phyloP scores from a whole-genome alignment of 2,888 invertebrate species.

The Cryptophagus acutangulus region DNA sequence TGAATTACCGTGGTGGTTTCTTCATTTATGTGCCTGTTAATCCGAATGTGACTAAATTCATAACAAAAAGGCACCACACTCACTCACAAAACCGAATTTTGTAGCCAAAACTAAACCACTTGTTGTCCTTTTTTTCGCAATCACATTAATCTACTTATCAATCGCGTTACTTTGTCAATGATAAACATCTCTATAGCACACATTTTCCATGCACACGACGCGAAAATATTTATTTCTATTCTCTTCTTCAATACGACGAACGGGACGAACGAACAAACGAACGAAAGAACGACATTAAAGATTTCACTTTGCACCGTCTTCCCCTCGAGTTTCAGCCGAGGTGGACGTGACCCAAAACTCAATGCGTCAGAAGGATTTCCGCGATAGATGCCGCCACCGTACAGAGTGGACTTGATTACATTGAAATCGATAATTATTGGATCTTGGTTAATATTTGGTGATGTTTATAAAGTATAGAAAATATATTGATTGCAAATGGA shows the following conservation, averaged over 20 bases:
- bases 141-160: too few species aligned
- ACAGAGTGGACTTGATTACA: too few species aligned
- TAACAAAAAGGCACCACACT: slow-evolving; percentile 15
- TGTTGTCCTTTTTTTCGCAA: slow-evolving; percentile 29
- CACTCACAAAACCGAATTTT: too few species aligned
- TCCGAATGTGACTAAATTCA: too few species aligned
- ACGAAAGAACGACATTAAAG: slow-evolving; percentile 38
- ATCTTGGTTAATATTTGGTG: too few species aligned
- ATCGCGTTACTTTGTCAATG: too few species aligned
- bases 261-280: slow-evolving; percentile 32
- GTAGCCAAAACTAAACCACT: too few species aligned
- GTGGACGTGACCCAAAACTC: slow-evolving; percentile 45
- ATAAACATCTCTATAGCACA: too few species aligned
- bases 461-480: too few species aligned
- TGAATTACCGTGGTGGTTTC: slow-evolving; percentile 42
- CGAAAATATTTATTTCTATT: slow-evolving; percentile 13
- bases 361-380: slow-evolving; percentile 28
- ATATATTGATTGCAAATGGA: too few species aligned
- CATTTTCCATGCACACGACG: slow-evolving; percentile 4
- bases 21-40: slow-evolving; percentile 35
- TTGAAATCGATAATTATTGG: too few species aligned
- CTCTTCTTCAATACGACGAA: slow-evolving; percentile 16
- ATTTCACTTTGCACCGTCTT: slow-evolving; percentile 48
- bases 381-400: slow-evolving; percentile 44
- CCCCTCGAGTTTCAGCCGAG: slow-evolving; percentile 39